Percentiles rank a stretch among this genome's conserved stretches.
Conservation (phyloP, 2,888 invertebrate genomes). For the Mythimna lalbum region DNA sequence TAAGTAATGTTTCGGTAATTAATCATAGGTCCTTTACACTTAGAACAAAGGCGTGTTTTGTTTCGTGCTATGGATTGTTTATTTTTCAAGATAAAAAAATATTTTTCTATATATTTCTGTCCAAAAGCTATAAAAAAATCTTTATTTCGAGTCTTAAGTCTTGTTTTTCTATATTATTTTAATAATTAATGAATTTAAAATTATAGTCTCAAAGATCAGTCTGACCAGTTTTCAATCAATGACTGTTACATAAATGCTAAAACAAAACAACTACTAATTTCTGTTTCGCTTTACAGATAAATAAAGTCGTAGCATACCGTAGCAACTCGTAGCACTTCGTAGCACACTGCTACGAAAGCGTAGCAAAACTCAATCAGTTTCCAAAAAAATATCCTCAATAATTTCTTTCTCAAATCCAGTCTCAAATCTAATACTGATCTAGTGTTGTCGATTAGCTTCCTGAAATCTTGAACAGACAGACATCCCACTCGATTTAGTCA, state of each 20-base stretch:
- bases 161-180: too few species aligned
- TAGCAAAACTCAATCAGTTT: not conserved
- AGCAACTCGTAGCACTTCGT: slow-evolving; percentile 27
- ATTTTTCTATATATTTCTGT: too few species aligned
- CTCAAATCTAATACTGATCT: slow-evolving; percentile 7
- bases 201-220: too few species aligned
- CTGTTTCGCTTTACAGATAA: not conserved
- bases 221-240: too few species aligned
- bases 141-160: too few species aligned
- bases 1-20: slow-evolving; percentile 40
- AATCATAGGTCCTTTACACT: slow-evolving; percentile 33
- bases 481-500: slow-evolving; percentile 11
- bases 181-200: too few species aligned
- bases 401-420: slow-evolving; percentile 5
- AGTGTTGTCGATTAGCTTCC: slow-evolving; percentile 26
- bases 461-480: slow-evolving; percentile 31
- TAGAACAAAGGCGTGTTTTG: slow-evolving; percentile 6
- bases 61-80: not conserved
- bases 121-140: too few species aligned
- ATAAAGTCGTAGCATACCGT: slow-evolving; percentile 14
- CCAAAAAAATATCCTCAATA: not conserved
- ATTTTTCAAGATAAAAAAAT: not conserved
- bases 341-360: slow-evolving; percentile 24
- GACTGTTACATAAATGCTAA: not conserved
- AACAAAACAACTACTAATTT: not conserved